A percentile compares a stretch with the other conserved stretches of the same genome.
phyloP scores from a whole-genome alignment of 2,113 vertebrate genomes.

The Thermophis baileyi region DNA sequence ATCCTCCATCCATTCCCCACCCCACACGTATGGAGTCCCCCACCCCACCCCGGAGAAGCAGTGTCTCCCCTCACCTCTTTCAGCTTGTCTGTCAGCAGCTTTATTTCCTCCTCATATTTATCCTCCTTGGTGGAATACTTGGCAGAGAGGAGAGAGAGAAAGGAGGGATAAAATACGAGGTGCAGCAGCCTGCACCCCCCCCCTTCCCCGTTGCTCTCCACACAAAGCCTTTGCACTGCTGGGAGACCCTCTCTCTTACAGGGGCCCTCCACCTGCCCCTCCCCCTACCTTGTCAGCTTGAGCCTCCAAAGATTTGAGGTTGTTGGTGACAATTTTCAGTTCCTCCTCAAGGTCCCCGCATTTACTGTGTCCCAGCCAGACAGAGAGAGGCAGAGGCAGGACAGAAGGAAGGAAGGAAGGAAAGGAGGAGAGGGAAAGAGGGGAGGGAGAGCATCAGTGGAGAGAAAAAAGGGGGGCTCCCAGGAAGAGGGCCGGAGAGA shows the following conservation, averaged over 20 bases:
- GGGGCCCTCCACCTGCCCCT: not conserved
- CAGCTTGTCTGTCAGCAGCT: slow-evolving; percentile 93
- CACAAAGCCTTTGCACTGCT: not conserved
- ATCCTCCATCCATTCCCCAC: not conserved
- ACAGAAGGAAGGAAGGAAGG: slow-evolving; percentile 16
- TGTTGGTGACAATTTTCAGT: slow-evolving; percentile 99
- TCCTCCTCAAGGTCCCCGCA: slow-evolving; percentile 98
- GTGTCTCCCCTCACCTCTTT: slow-evolving; percentile 83
- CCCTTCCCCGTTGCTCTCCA: not conserved
- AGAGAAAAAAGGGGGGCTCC: not conserved
- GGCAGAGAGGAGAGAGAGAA: not conserved
- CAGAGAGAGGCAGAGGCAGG: slow-evolving; percentile 44
- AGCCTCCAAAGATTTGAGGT: slow-evolving; percentile 97
- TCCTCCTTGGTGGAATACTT: slow-evolving; percentile 97
- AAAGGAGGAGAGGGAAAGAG: slow-evolving; percentile 36
- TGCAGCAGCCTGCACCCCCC: not conserved
- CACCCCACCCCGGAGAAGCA: not conserved
- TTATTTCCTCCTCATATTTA: slow-evolving; percentile 95
- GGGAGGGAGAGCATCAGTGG: slow-evolving; percentile 15
- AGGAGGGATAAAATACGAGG: not conserved
- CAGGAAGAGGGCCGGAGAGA: not conserved
- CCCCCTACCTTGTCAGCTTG: slow-evolving; percentile 94
- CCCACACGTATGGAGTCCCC: not conserved
- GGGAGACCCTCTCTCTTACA: not conserved
- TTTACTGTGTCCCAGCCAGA: slow-evolving; percentile 81